Base-by-base conservation (phyloP, 2,888 invertebrate genomes). In the Selenia dentaria region DNA sequence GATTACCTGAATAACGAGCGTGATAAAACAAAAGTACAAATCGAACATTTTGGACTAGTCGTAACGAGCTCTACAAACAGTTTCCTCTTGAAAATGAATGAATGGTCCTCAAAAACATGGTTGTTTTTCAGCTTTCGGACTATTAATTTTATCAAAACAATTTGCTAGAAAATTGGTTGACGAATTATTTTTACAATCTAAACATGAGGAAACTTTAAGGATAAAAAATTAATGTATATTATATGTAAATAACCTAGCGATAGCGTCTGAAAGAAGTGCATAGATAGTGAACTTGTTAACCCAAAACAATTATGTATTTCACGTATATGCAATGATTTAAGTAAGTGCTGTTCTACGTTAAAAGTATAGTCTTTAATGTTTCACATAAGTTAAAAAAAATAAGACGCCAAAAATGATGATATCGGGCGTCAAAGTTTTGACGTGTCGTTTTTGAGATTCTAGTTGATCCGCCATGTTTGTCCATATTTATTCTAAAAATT, bases 401-500 rank as follows among this genome's bases (percentile, higher is more conserved):
- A 25, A 43, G 35, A 13, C 11, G 27, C 38, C 36, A 28, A 44
- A 50, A 59, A 50, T 41, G 50, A 54, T 54, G 59, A 60, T 67
- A 74, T 76, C 71, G 62, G 70, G 69, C 73, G 64, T 68, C 65
- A 70, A 78, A 78, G 65, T 70, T 78, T 88, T 82, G 80, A 84
- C 79, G 90, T 90, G 91, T 91, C 90, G 81, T 76, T 82, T 82
- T 78, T 81, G 74, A 71, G 72, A 71, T 75, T 81, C 70, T 68
- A 74, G 75, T 70, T 79, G 76, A 86, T 80, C 89, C 82, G 91
- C 91, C 91, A 91, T 91, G 83, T 91, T 91, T 90, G 86, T 83
- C 85, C 79, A 81, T 85, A 75, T 78, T 77, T 72, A 79, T 69
- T 77, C 74, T 75, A 75, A 59, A 67, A 70, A 67, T 66, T 64